Base-by-base conservation (phyloP, 2,888 invertebrate genomes). In the Nipponacmea schrenckii region DNA sequence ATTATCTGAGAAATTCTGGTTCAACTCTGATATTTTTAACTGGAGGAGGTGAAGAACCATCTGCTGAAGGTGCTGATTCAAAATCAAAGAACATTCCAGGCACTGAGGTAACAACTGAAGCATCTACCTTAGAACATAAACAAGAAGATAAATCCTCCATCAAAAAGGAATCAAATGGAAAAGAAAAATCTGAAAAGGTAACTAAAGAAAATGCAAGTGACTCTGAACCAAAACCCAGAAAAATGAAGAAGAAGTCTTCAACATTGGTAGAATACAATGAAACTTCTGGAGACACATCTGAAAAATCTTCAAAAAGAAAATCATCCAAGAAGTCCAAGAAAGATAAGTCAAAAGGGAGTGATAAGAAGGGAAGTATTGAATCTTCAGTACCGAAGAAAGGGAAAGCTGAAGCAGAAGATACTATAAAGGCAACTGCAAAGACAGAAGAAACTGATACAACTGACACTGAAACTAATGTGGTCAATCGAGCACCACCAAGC, bases 281-380 rank as follows among this genome's bases (percentile, higher is more conserved):
- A 48, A 45, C 67, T 4, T 45, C 64, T 63, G 72, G 69, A 26
- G 73, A 74, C 3, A 69, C 66, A 62, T 69, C 70, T 24, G 70
- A 74, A 44, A 71, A 74, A 10, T 62, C 71, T 17, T 62, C 69
- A 73, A 65, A 74, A 12, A 66, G 65, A 64, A 69, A 74, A 27
- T 70, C 83, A 31, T 84, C 84, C 27, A 81, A 86, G 44, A 84
- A 85, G 14, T 77, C 85, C n/a, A 85, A 86, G 27, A 79, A 85
- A 86, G 69, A 80, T 84, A 70, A 69, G 62, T 86, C n/a, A 46
- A 75, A 84, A 84, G 2, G 87, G 62, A 70, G 64, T 87, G 83
- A 91, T 85, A 44, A 56, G 44, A 56, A 46, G 12, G 56, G 62
- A 8, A 46, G 12, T 10, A 56, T 44, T 7, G 48, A 1, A 27